Evolutionary conservation across 2,797 vertebrate genomes (phyloP), one percentile per base, ranked within the genome.

Genomic region (Amblyopsis hoosieri): DNA sequence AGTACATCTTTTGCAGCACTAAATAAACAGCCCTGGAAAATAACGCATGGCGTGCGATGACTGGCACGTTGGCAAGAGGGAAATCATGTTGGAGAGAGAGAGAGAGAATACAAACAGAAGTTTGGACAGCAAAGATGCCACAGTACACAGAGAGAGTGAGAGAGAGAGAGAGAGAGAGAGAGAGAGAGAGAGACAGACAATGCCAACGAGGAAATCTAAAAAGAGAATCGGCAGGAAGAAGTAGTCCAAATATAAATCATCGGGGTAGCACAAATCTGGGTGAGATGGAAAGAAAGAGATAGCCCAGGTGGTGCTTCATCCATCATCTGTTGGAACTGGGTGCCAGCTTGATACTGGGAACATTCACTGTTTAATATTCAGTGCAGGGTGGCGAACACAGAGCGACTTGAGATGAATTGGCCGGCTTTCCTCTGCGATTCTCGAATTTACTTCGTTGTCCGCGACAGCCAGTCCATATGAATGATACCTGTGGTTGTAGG

Each of bases 331-430:
- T 85, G 84, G 79, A 83, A 78, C 75, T 67, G 76, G 78, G 73
- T 83, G 84, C 87, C 90, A 86, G 80, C 79, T 84, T 84, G 85
- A 88, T 83, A 79, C 82, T 86, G 82, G 76, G 82, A 88, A 90
- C 87, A 85, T 87, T 87, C 60, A 19, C 84, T 87, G 84, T 87
- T 89, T 88, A 86, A 91, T 90, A 89, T 90, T 87, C 86, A 87
- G 78, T 57, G 69, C 80, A 75, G 85, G 78, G 76, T 79, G 60
- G 79, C 78, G 74, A 78, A 55, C 12, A 23, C 62, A 63, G 67
- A 74, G 72, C 76, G 79, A 83, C 80, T 78, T 63, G 69, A 64
- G 80, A 81, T 74, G 82, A 86, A 85, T 86, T 85, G 85, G 75
- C 66, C 78, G 64, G 78, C 62, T 81, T 76, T 76, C 70, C 71